Evolutionary conservation across 2,113 vertebrate genomes (phyloP), one percentile per base, ranked within the genome.

Genomic region (Thomomys bottae): DNA sequence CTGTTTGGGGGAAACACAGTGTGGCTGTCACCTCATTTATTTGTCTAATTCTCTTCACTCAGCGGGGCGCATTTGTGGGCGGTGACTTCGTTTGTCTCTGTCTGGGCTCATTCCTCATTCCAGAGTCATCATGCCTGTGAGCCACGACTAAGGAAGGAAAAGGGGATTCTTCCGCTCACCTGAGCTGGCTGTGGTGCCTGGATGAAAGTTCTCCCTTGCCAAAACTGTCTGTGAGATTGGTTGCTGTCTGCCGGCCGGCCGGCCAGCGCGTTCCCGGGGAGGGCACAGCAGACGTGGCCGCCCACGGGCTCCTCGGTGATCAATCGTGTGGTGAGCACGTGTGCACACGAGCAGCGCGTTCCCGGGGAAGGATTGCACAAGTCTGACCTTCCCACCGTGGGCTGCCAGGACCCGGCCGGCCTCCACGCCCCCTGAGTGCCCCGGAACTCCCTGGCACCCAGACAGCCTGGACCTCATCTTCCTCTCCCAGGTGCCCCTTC

Each of bases 111-210:
- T 96, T 57, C 88, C 94, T 94, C 86, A 71, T 97, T 97, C 97
- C 96, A 97, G 96, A 96, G 96, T 96, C 97, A 97, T 97, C 95
- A 97, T 96, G 97, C 96, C 97, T 97, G 97, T 97, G 79, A 96
- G 97, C 93, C 95, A 91, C 96, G 82, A 90, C 96, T 97, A 97
- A 97, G 90, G 97, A 96, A 94, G 96, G 95, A 96, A 96, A 96
- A 95, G 95, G 96, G 95, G 95, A 97, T 96, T 95, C 97, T 17
- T 26, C 89, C 77, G 96, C 68, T 92, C 72, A 82, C 84, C 97
- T 94, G 82, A 94, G 87, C 93, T 96, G 40, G 20, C 84, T 36
- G 77, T 70, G 90, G 95, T 95, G 92, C 95, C 96, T 94, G 86
- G 88, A 95, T 93, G 94, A 95, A 94, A 91, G 93, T 76, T 84